These are phyloP conservation scores for Girardinichthys multiradiatus DNA, from an alignment of 2,113 vertebrate genomes.

Conservation along the genomic window DNA sequence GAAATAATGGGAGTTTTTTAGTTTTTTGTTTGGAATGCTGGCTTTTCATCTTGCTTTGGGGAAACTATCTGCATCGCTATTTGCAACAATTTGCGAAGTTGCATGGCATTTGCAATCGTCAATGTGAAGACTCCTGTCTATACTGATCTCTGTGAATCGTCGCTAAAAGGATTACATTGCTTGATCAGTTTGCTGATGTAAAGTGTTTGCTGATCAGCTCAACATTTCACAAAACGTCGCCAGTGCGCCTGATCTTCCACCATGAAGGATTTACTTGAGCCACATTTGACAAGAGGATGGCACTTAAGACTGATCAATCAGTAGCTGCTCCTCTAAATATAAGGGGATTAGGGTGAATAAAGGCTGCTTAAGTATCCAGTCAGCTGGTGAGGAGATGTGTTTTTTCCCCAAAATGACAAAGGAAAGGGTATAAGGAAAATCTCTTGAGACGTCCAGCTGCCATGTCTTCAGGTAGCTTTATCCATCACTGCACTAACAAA, in stretches of 20 bases:
- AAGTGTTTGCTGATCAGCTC: constrained; percentile 50
- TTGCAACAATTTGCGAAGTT: constrained; percentile 61
- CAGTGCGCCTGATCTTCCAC: constrained; percentile 26
- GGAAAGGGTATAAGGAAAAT: constrained; percentile 3
- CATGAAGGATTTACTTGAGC: constrained; percentile 35
- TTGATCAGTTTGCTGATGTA: constrained; percentile 57
- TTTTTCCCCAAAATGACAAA: constrained; percentile 33
- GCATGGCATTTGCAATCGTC: constrained; percentile 64
- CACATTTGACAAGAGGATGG: constrained; percentile 31
- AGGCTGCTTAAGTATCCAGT: constrained; percentile 15
- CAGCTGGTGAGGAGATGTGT: constrained; percentile 17
- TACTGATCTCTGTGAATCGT: constrained; percentile 63
- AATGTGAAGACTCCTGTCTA: constrained; percentile 58
- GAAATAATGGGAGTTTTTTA: constrained; percentile 58
- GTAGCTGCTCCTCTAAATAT: constrained; percentile 37
- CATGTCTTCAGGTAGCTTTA: constrained; percentile 29
- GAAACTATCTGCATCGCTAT: constrained; percentile 47
- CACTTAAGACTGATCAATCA: constrained; percentile 35
- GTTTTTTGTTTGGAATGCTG: constrained; percentile 64
- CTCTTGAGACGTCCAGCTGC: constrained; percentile 24
- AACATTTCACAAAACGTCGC: constrained; percentile 35
- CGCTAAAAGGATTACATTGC: constrained; percentile 46
- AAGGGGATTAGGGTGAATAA: constrained; percentile 26
- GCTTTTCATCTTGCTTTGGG: constrained; percentile 52
- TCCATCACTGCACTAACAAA: constrained; percentile 35